Base-by-base conservation (phyloP, 1,140 invertebrate genomes). In the Pteromalus puparum region DNA sequence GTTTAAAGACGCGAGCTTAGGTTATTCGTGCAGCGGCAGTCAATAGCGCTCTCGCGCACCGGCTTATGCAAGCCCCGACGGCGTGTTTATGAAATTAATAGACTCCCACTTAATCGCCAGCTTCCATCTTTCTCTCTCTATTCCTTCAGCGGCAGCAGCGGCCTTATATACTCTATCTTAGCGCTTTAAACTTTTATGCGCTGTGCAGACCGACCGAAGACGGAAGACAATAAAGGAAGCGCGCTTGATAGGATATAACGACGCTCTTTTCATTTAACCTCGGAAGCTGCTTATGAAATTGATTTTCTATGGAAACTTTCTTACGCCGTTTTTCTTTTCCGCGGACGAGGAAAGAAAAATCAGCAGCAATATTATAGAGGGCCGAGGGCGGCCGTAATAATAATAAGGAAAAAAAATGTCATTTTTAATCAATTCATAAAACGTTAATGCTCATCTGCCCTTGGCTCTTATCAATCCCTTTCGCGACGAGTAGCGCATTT, bases 1-100 rank as follows among this genome's bases (percentile, higher is more conserved):
- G 61, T 46, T 34, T 21, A 38, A 67, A 21, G 65, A 34, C 9
- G n/a, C 15, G 67, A 82, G n/a, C 53, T 21, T 18, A 76, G 34
- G 34, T n/a, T 34, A 34, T 34, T 61, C 53, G 53, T 61, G 53
- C 53, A 61, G 18, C 53, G 53, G 53, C 53, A 9, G 21, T 61
- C 53, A 21, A 61, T 61, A 61, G 53, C 53, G 53, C 30, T 34
- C 30, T 34, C 38, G 38, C 53, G 18, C 53, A 61, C 53, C 48
- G n/a, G 48, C 34, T 53, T 46, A 34, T 48, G 30, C 30, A 34
- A 74, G 28, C 38, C 21, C 70, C 81, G 73, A 73, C 65, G 83
- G 70, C 77, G 70, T 80, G 70, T 84, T 84, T 84, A 80, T 84
- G 68, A 84, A 84, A 84, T 84, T 84, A 84, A 84, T 84, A 84